Evolutionary conservation across 1,140 invertebrate species (phyloP).

Genomic region (Sarcophaga peregrina): DNA sequence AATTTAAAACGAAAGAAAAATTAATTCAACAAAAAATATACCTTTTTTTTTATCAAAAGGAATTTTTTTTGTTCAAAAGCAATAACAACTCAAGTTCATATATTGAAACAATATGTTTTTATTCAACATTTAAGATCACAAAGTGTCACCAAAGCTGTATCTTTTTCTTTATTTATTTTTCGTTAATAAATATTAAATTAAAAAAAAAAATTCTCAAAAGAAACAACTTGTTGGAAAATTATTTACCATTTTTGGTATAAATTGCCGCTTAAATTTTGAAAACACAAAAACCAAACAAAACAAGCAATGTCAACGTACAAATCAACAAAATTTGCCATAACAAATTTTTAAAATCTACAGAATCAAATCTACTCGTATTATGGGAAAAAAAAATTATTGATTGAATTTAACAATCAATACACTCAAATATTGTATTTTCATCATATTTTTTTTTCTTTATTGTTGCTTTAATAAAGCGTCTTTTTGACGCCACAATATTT

Average conservation of each 20-base stretch:
- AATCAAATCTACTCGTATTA: neutral
- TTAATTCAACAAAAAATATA: neutral
- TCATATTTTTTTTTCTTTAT: no score
- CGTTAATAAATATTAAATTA: conserved; percentile 9
- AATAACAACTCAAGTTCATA: neutral
- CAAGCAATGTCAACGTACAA: conserved; percentile 14
- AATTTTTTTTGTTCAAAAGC: neutral
- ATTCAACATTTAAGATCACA: neutral
- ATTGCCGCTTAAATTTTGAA: neutral
- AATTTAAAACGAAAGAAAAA: neutral
- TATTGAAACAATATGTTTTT: neutral
- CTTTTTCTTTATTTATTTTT: neutral
- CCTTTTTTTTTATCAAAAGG: neutral
- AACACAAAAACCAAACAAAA: neutral
- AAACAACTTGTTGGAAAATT: conserved; percentile 14
- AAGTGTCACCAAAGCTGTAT: neutral
- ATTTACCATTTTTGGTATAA: conserved; percentile 9
- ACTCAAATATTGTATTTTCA: neutral
- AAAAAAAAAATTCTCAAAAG: neutral
- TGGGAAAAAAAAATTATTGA: conserved; percentile 12
- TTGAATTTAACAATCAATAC: conserved; percentile 10
- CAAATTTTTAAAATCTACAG: neutral
- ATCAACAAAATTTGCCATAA: neutral
- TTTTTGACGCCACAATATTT: conserved; percentile 3
- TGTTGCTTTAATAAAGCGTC: neutral